phyloP scores from a whole-genome alignment of 1,140 invertebrate species.

The Scylla paramamosain region DNA sequence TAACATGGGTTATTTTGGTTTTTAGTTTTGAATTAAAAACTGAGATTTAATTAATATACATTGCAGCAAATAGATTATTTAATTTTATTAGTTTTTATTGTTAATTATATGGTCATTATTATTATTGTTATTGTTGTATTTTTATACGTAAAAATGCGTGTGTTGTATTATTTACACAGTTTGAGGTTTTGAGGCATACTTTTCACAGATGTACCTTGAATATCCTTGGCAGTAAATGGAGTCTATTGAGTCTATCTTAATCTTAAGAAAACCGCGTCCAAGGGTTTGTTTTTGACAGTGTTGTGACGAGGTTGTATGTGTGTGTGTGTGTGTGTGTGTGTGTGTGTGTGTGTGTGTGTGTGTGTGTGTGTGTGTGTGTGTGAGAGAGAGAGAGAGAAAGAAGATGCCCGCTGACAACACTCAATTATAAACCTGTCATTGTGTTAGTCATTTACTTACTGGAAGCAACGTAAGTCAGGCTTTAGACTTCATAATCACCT shows the following conservation, averaged over 20 bases:
- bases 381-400: neutral
- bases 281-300: neutral
- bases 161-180: neutral
- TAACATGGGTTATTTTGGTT: neutral
- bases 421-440: conserved; percentile 4
- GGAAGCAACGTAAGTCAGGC: neutral
- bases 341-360: neutral
- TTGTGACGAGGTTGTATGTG: neutral
- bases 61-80: conserved; percentile 9
- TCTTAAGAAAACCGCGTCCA: neutral
- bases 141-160: neutral
- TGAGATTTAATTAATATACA: neutral
- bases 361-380: conserved; percentile 1
- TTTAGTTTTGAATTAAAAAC: conserved; percentile 8
- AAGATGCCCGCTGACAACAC: neutral
- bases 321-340: too few relatives aligned
- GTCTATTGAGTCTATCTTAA: neutral
- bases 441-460: conserved; percentile 24
- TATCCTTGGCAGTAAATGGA: neutral
- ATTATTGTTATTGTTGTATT: conserved; percentile 14
- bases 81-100: conserved; percentile 17
- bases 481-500: conserved; percentile 14
- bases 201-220: neutral
- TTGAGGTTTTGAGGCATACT: conserved; percentile 6
- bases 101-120: conserved; percentile 15